phyloP scores from a whole-genome alignment of 1,140 invertebrate species.

The Cydia fagiglandana region DNA sequence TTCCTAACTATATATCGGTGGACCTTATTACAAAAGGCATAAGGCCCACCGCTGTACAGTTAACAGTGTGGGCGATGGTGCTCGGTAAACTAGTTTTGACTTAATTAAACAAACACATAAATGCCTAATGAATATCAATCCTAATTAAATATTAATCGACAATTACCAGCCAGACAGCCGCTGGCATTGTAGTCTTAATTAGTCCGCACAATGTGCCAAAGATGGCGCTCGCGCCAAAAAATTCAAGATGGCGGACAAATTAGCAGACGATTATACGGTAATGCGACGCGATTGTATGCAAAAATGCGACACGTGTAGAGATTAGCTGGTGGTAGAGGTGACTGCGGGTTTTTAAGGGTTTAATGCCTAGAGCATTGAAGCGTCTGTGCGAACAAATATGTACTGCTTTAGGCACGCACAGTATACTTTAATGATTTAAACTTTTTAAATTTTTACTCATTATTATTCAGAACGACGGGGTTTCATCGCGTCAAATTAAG shows the following conservation, averaged over 20 bases:
- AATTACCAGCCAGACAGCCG: background rate
- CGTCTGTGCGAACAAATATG: background rate
- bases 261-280: constrained; percentile 25
- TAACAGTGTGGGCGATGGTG: no score
- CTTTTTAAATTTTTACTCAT: no score
- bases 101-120: background rate
- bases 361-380: background rate
- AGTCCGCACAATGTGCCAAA: constrained; percentile 19
- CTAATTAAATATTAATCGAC: background rate
- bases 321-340: background rate
- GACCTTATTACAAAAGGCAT: no score
- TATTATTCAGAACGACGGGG: no score
- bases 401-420: background rate
- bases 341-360: background rate
- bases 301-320: constrained; percentile 18
- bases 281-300: constrained; percentile 26
- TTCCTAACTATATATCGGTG: no score
- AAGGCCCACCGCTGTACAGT: no score
- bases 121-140: background rate
- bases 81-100: no score
- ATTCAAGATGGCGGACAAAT: constrained; percentile 19
- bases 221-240: constrained; percentile 23
- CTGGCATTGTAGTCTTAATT: constrained; percentile 26
- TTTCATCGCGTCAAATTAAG: no score
- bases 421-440: background rate